Evolutionary conservation across 2,888 invertebrate species (phyloP).

Genomic region (Caenorhabditis drosophilae): DNA sequence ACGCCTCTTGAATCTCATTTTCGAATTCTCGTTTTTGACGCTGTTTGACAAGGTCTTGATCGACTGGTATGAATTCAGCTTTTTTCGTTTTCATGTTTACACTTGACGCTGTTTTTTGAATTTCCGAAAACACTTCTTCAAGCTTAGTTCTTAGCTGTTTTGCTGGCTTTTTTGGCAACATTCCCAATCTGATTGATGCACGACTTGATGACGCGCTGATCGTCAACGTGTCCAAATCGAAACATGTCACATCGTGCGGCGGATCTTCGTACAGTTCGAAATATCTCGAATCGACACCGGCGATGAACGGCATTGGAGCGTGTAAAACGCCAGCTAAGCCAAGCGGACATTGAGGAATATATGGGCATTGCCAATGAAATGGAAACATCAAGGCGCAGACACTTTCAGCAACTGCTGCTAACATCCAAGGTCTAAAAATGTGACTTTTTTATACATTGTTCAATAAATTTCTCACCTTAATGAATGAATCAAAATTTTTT

Average conservation of each 20-base stretch:
- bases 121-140: constrained; percentile 31
- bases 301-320: constrained; percentile 94
- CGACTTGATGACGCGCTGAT: constrained; percentile 76
- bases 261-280: constrained; percentile 93
- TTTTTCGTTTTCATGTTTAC: constrained; percentile 69
- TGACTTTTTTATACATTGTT: too few species aligned
- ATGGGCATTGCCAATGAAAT: constrained; percentile 99
- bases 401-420: constrained; percentile 87
- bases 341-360: constrained; percentile 96
- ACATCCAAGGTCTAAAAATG: constrained; percentile 81
- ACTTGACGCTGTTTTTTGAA: constrained; percentile 2
- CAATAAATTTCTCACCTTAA: constrained; percentile 39
- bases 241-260: constrained; percentile 93
- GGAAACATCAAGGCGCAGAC: constrained; percentile 89
- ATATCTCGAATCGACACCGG: constrained; percentile 74
- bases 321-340: constrained; percentile 90
- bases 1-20: constrained; percentile 93
- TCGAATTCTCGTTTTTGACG: constrained; percentile 78
- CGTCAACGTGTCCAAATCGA: constrained; percentile 96
- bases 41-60: constrained; percentile 53
- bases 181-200: constrained; percentile 49
- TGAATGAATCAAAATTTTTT: constrained; percentile 76
- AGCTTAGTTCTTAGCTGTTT: constrained; percentile 79
- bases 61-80: constrained; percentile 73
- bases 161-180: constrained; percentile 77